phyloP scores from a whole-genome alignment of 2,888 invertebrate genomes.

The Dysmachus trigonus region DNA sequence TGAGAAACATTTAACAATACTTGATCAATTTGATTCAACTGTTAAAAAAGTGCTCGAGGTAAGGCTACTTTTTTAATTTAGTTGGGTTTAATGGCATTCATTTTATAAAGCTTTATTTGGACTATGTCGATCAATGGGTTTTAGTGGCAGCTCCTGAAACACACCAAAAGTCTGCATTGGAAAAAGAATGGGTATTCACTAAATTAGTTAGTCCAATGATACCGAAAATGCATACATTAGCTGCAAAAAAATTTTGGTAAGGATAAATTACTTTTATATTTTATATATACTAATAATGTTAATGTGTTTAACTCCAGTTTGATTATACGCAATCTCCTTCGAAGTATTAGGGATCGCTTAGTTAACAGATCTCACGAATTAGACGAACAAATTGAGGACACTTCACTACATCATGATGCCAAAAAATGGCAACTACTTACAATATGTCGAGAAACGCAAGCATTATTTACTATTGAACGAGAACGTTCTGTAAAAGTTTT shows the following conservation, averaged over 20 bases:
- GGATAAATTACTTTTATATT: conserved; percentile 47
- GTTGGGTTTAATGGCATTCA: neutral
- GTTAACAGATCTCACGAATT: conserved; percentile 65
- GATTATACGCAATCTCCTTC: conserved; percentile 66
- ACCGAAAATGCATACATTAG: conserved; percentile 76
- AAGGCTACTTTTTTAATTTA: conserved; percentile 19
- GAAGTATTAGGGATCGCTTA: conserved; percentile 65
- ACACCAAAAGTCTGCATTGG: conserved; percentile 77
- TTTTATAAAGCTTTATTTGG: conserved; percentile 76
- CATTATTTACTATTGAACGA: conserved; percentile 79
- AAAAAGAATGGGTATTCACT: conserved; percentile 90
- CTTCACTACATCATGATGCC: conserved; percentile 56
- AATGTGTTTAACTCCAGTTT: conserved; percentile 50
- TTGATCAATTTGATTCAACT: conserved; percentile 80
- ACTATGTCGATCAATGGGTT: conserved; percentile 87
- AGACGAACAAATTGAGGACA: conserved; percentile 59
- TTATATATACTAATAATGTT: neutral
- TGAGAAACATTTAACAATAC: conserved; percentile 68
- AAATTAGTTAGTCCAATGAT: conserved; percentile 81
- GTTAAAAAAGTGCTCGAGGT: conserved; percentile 78
- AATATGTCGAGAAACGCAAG: conserved; percentile 82
- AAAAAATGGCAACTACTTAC: conserved; percentile 62
- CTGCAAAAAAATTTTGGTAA: conserved; percentile 81
- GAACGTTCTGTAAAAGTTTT: conserved; percentile 83
- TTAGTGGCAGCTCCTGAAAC: conserved; percentile 65